Evolutionary conservation across 2,113 vertebrate genomes (phyloP), one percentile per base, ranked within the genome.

Genomic region (Phocoena sinus): DNA sequence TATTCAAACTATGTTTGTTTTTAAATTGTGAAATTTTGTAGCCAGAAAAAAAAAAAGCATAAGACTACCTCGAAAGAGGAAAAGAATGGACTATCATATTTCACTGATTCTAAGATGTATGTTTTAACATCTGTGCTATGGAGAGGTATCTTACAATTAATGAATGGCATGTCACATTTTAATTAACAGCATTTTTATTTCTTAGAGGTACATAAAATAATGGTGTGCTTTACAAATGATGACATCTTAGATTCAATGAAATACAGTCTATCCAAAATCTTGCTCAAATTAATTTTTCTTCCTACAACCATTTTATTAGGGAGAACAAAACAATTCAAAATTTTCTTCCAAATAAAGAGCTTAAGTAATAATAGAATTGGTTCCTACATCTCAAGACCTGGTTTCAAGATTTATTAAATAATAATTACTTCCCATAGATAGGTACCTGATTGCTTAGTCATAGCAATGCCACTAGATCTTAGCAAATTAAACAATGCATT

Each of bases 161-260:
- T n/a, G 36, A 76, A 62, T n/a, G 36, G 41, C 31, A 89, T 74
- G 28, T 53, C 14, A 41, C 47, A 41, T 88, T 95, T 83, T 81
- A 70, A 81, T 92, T 81, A 94, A 62, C 60, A 92, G 81, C 38
- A 79, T 74, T 89, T 67, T 63, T 96, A 77, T 90, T 94, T 93
- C 68, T 89, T 21, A 60, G 17, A 83, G 62, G 26, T 77, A 96
- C 23, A 67, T 63, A 96, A 92, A 89, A 91, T 84, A 67, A 71
- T 36, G 41, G 14, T 73, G 7, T 71, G 26, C 31, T 41, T 94
- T 85, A 65, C 20, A 89, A 92, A 14, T 77, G 53, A 71, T 80
- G 82, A 82, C 47, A 63, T 92, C 50, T 81, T 80, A 68, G 83
- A 94, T 28, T 89, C 73, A 81, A 0, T 74, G 47, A 95, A 89